Evolutionary conservation across 2,797 vertebrate species (phyloP), one percentile per base, ranked within the genome.

Genomic region (Parauchenoglanis ngamensis): DNA sequence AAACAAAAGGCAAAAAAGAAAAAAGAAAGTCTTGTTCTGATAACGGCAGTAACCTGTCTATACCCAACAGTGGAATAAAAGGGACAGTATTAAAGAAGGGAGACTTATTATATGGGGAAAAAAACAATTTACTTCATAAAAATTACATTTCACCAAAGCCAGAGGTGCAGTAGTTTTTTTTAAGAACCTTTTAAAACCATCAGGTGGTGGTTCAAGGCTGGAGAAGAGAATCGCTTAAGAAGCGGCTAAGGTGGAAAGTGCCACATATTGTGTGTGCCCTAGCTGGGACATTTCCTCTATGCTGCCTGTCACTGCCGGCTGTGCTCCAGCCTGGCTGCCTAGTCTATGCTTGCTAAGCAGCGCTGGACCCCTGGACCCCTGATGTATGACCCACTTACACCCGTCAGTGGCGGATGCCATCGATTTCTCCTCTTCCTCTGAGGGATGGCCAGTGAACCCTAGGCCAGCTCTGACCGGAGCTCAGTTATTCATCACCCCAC

Each of bases 31-130:
- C 86, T 88, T 89, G 86, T 93, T 95, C 94, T 95, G 90, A 56
- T 92, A 2, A 91, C 90, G 92, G 94, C 93, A 93, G 91, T 95
- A 95, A 95, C 94, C 92, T 72, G 92, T 94, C 91, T 93, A 93
- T 93, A 88, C 86, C 63, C 90, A 88, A 89, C 87, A 49, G 83
- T 86, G 86, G 88, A 91, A 92, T 92, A 90, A 89, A 54, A 87
- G 63, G 61, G 40, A 40, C 76, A 13, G 13, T 63, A 63, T n/a
- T 63, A 90, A 88, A 57, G 52, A 85, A 85, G 77, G 75, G 72
- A 81, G 59, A 28, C 19, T 82, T 86, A 67, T 88, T 81, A 84
- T 68, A 63, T n/a, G 54, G 40, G n/a, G 15, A 7, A 61, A 57
- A 57, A 63, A 63, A 84, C 76, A 79, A 86, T 28, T 19, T 21